Evolutionary conservation across 1,140 invertebrate species (phyloP).

Genomic region (Musca domestica): DNA sequence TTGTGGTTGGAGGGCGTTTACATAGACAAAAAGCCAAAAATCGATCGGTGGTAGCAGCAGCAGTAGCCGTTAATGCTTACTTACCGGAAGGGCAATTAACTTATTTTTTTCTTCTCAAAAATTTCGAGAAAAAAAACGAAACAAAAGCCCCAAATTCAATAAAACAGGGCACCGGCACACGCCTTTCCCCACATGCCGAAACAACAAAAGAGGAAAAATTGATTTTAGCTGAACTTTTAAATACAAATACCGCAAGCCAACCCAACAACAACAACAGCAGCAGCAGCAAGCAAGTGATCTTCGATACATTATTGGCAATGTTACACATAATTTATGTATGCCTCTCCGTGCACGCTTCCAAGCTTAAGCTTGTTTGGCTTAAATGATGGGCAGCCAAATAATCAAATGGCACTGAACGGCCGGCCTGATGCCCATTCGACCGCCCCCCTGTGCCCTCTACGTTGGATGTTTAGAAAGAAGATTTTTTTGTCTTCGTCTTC

Average conservation of each 20-base stretch:
- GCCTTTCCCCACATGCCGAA: conserved; percentile 2
- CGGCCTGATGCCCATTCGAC: no score
- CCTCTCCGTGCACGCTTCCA: no score
- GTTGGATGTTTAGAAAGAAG: conserved; percentile 11
- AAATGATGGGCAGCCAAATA: no score
- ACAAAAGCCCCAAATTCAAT: conserved; percentile 19
- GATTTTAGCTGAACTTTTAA: conserved; percentile 4
- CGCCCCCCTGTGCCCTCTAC: background rate
- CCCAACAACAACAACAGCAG: no score
- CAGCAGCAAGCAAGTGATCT: no score
- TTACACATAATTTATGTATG: no score
- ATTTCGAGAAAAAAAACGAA: background rate
- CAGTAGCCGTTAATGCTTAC: background rate
- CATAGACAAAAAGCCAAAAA: no score
- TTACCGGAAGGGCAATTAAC: conserved; percentile 20
- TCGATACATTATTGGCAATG: no score
- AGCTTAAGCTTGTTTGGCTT: no score
- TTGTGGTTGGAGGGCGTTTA: no score
- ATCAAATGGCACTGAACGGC: no score
- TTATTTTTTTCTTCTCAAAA: background rate
- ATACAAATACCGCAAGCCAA: background rate
- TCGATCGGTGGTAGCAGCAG: no score
- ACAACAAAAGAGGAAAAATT: background rate
- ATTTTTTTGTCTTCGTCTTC: background rate
- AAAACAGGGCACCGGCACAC: conserved; percentile 16